These are phyloP conservation scores for Lymantria dispar DNA, from an alignment of 2,888 invertebrate genomes.

Conservation along the genomic window DNA sequence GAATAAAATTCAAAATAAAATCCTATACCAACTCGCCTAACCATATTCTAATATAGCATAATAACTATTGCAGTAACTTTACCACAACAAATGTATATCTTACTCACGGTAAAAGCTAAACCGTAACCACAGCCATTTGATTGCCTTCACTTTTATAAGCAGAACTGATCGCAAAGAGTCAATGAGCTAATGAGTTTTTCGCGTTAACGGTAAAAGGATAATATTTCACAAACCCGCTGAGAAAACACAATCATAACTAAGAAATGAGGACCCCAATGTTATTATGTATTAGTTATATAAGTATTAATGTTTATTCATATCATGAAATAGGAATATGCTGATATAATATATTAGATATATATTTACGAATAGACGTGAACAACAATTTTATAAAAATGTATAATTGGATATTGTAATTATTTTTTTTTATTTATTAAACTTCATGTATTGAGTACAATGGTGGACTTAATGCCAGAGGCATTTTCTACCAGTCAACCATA, in stretches of 20 bases:
- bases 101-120: neutral
- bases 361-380: too few species aligned
- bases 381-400: too few species aligned
- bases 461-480: too few species aligned
- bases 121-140: conserved; percentile 20
- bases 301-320: neutral
- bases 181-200: conserved; percentile 56
- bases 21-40: too few species aligned
- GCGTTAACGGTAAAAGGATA: conserved; percentile 52
- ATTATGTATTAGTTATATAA: conserved; percentile 12
- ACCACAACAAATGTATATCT: neutral
- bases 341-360: too few species aligned
- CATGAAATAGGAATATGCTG: too few species aligned
- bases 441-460: too few species aligned
- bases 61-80: neutral
- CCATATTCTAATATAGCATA: neutral
- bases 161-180: conserved; percentile 34
- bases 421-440: too few species aligned
- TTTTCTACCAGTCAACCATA: too few species aligned
- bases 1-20: too few species aligned
- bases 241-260: conserved; percentile 39
- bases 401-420: too few species aligned
- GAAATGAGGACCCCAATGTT: conserved; percentile 20
- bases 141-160: conserved; percentile 29
- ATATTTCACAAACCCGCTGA: conserved; percentile 42